Percentiles rank a stretch among this genome's conserved stretches.
Conservation (phyloP, 2,113 vertebrate genomes). For the Pantherophis guttatus region DNA sequence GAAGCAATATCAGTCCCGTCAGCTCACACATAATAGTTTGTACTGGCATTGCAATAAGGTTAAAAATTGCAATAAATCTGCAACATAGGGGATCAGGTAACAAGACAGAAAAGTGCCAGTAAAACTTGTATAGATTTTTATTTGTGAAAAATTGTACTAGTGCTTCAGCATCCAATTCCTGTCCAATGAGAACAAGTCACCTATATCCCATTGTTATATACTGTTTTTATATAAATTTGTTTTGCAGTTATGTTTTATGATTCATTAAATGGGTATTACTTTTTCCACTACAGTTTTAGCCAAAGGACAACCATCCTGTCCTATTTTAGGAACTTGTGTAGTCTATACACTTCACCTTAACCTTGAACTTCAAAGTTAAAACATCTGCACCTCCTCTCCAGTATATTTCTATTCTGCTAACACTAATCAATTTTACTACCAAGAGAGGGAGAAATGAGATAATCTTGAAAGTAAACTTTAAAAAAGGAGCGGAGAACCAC, state of each 20-base stretch:
- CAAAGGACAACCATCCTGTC: background rate
- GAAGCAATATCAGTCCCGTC: background rate
- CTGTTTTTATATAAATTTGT: background rate
- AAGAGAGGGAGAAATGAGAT: background rate
- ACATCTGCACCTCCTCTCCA: background rate
- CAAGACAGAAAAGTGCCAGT: background rate
- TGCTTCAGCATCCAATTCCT: background rate
- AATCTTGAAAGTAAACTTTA: background rate
- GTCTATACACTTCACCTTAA: background rate
- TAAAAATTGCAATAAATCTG: background rate
- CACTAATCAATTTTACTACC: background rate
- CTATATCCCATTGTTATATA: background rate
- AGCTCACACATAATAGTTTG: background rate
- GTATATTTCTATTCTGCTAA: background rate
- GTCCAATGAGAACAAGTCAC: background rate
- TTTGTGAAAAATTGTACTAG: background rate
- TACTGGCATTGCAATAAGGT: background rate
- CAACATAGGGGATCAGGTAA: background rate
- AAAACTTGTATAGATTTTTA: background rate
- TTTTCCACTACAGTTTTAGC: background rate
- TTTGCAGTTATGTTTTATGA: background rate
- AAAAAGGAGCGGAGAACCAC: background rate
- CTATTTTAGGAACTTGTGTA: no score
- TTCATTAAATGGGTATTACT: background rate
- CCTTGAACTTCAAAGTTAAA: background rate